Percentiles rank a stretch among this genome's conserved stretches.
Evolutionary conservation across 2,888 invertebrate species (phyloP).

Genomic region (Standfussiana lucernea): DNA sequence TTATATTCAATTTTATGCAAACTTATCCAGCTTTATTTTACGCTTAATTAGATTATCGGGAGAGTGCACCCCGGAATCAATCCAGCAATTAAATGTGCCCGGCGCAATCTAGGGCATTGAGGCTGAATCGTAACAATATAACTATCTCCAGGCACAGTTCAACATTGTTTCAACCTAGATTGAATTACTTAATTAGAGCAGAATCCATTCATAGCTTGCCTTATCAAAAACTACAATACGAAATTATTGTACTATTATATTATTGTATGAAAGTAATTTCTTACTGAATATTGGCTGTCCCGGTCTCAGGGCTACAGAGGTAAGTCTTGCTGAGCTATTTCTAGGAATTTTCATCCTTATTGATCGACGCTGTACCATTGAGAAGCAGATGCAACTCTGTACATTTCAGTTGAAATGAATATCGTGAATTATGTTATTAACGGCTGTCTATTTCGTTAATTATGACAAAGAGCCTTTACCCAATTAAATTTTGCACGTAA

Average conservation of each 20-base stretch:
- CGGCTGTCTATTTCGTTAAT: not conserved
- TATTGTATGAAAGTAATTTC: conserved; percentile 14
- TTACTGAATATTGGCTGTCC: not conserved
- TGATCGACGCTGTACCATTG: conserved; percentile 10
- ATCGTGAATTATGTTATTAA: conserved; percentile 7
- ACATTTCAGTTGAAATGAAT: conserved; percentile 8
- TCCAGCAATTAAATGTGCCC: not conserved
- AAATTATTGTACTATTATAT: conserved; percentile 17
- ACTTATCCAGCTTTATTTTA: not conserved
- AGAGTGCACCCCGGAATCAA: not conserved
- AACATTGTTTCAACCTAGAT: not conserved
- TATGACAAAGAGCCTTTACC: not conserved
- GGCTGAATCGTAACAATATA: not conserved
- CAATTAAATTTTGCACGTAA: not conserved
- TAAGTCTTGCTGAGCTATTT: conserved; percentile 25
- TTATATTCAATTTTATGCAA: not conserved
- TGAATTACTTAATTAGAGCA: conserved; percentile 1
- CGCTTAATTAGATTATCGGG: not conserved
- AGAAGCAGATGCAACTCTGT: not conserved
- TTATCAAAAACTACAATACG: not conserved
- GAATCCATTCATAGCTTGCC: not conserved
- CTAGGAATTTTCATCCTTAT: conserved; percentile 11
- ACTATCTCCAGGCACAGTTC: not conserved
- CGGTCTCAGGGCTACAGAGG: not conserved
- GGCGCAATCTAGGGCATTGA: not conserved